phyloP scores from a whole-genome alignment of 2,113 vertebrate genomes.

The Amblyornis subalaris region DNA sequence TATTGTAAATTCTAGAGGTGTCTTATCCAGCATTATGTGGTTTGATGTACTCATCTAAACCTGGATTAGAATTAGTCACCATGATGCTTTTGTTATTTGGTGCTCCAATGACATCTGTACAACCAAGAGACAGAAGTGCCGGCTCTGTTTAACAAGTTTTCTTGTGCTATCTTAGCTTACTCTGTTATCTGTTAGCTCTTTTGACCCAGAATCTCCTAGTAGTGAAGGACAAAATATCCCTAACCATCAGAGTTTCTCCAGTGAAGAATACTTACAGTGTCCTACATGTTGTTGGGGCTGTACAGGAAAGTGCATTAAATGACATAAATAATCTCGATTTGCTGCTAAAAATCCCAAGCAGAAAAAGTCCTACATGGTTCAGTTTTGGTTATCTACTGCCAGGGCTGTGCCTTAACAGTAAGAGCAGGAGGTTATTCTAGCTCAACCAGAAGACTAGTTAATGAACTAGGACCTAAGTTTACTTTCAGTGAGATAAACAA shows the following conservation, averaged over 20 bases:
- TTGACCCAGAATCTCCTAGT: neutral
- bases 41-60: neutral
- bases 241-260: neutral
- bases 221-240: neutral
- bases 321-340: neutral
- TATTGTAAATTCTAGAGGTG: neutral
- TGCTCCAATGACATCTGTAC: neutral
- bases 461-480: neutral
- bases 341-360: neutral
- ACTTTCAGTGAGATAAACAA: neutral
- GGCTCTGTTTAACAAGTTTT: neutral
- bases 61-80: neutral
- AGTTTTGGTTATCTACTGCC: neutral
- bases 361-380: neutral
- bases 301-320: neutral
- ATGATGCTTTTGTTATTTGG: neutral
- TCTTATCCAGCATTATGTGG: neutral
- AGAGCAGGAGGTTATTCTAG: neutral
- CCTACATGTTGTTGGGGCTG: neutral
- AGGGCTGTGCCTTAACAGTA: neutral
- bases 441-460: neutral
- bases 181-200: neutral
- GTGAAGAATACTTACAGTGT: neutral
- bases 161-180: neutral
- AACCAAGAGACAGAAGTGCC: neutral